Evolutionary conservation across 92 coral and sea anemone genomes (phyloP), one percentile per base, ranked within the genome.

Genomic region (Siderastrea radians): DNA sequence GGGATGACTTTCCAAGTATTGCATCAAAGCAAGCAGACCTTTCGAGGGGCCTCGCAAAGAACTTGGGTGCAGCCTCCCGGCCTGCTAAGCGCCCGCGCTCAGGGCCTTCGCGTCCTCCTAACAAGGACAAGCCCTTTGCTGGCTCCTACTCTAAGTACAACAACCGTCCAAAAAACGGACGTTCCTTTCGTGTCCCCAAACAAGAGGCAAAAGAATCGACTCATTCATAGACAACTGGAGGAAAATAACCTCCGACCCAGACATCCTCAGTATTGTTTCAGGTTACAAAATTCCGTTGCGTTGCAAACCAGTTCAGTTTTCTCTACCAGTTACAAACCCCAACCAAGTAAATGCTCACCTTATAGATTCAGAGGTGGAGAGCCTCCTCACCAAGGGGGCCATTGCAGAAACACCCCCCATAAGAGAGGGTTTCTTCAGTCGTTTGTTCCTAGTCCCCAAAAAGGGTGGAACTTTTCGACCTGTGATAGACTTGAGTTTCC

Each of bases 401-500:
- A 74, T 84, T 6, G 14, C 68, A 75, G 47, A 74, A 49, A 43
- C 70, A 55, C 16, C 69, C 44, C 13, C 19, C 51, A 4, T 55
- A 57, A 50, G 52, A 38, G 43, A 78, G 10, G 81, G 81, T 16
- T 87, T 87, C 53, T 26, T 26, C 38, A 26, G 38, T 26, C 38
- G 38, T 26, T 49, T 88, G 44, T 82, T 75, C 61, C 76, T 66
- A 17, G 90, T 90, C 53, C 82, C 93, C 81, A 90, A 90, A 49
- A 89, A 63, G 38, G 38, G 38, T 26, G 38, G 38, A 26, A 26
- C 38, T 26, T 26, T 26, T 26, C 38, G 38, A 26, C 38, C 38
- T 26, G 78, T 88, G 44, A 88, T 88, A 83, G 90, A 90, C 19
- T 81, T 90, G 10, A 79, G 90, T 73, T 66, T 49, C 6, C 84